Evolutionary conservation across 2,797 vertebrate genomes (phyloP), one percentile per base, ranked within the genome.

Genomic region (Enteromius thamalakanensis): DNA sequence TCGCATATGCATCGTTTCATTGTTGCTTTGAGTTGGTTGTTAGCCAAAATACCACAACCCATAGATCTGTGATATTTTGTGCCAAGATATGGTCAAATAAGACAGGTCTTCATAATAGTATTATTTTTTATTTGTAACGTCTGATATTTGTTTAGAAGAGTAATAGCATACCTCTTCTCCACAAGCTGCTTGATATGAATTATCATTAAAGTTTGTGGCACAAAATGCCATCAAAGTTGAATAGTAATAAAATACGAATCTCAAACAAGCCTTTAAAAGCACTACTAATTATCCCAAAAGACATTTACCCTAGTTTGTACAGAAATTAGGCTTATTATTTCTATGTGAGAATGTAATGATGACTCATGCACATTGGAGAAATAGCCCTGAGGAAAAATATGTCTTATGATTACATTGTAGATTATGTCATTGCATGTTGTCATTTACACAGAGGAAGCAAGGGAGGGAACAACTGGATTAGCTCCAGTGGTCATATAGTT

Each of bases 381-480:
- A 53, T 40, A 69, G 42, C 32, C 14, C n/a, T 4, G 8, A 69
- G 64, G 51, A 82, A 68, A 65, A 75, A 45, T 23, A 58, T 76
- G 2, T 29, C 26, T 42, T 58, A n/a, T 69, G 12, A 76, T 69
- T 82, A 40, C 9, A 65, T 40, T 82, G 14, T 55, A 17, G 23
- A 58, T 82, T 82, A 37, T 68, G 47, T 67, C 71, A 68, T 19
- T 40, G 17, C 34, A 32, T 37, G 45, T 68, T 76, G 72, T 45
- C 81, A 75, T 42, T 42, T 32, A 76, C 14, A 60, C 14, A 42
- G 29, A 81, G 45, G 62, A 67, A 79, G 29, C 60, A 65, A 58
- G 62, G 64, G 65, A 29, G 60, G 70, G 40, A 82, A 82, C 29
- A 80, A 19, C 51, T 47, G 53, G 58, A 74, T 49, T 42, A 81